These are phyloP conservation scores for Cygnus olor DNA, from an alignment of 2,797 vertebrate species.

Conservation along the genomic window DNA sequence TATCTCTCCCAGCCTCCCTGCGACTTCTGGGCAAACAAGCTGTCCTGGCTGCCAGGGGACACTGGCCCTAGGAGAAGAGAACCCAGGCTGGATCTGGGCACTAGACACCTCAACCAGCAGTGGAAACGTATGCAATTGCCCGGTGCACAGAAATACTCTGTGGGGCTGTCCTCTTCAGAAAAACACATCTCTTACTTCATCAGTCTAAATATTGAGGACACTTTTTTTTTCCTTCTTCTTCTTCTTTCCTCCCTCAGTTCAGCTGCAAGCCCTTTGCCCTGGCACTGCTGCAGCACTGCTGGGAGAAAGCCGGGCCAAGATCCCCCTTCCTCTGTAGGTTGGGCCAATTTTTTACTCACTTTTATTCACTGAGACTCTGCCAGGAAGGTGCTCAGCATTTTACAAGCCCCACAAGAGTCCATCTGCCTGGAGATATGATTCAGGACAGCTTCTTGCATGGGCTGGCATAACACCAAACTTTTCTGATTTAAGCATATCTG, in stretches of 20 bases:
- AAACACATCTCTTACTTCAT: not conserved
- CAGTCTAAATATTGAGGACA: not conserved
- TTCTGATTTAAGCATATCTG: not conserved
- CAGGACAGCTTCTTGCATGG: not conserved
- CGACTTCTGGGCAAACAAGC: not conserved
- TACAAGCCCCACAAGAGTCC: not conserved
- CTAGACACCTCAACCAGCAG: not conserved
- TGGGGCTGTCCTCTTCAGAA: not conserved
- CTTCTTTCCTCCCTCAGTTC: too few relatives aligned
- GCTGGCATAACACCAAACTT: not conserved
- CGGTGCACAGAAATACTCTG: not conserved
- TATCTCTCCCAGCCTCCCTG: rapidly evolving
- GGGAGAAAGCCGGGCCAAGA: not conserved
- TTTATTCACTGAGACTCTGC: not conserved
- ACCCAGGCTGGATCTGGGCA: not conserved
- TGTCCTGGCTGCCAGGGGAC: not conserved
- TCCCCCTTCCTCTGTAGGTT: not conserved
- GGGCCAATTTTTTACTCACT: not conserved
- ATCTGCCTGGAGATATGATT: not conserved
- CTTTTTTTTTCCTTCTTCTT: not conserved
- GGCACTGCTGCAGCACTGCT: not conserved
- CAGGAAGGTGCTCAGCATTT: slow-evolving; percentile 41
- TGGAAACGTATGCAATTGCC: not conserved
- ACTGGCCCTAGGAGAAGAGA: not conserved
- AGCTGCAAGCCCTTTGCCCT: not conserved